Conservation (phyloP, 2,797 vertebrate genomes). For the Pterois miles region DNA sequence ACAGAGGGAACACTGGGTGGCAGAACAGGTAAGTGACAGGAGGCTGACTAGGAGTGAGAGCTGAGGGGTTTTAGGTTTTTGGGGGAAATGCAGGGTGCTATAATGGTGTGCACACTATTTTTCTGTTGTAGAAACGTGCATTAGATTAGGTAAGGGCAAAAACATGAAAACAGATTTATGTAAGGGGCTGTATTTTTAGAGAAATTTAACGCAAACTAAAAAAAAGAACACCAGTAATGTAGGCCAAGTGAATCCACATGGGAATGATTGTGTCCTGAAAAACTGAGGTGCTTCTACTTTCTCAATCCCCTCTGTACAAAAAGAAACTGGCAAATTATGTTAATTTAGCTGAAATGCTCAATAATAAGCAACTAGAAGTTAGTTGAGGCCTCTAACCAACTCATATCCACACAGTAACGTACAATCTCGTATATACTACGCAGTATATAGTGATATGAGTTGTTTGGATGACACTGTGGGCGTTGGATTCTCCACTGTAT, state of each 20-base stretch:
- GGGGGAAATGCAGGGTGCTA: conserved; percentile 56
- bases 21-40: conserved; percentile 68
- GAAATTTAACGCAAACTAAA: conserved; percentile 47
- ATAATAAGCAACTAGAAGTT: conserved; percentile 64
- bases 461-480: conserved; percentile 67
- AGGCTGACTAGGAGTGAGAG: conserved; percentile 59
- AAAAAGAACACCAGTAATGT: conserved; percentile 35
- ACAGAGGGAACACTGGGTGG: conserved; percentile 60
- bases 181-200: conserved; percentile 48
- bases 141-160: conserved; percentile 41
- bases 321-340: conserved; percentile 14
- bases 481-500: conserved; percentile 78
- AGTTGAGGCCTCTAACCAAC: conserved; percentile 55
- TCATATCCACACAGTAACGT: conserved; percentile 66
- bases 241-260: conserved; percentile 38
- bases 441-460: conserved; percentile 75
- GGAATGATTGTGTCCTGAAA: conserved; percentile 53
- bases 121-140: conserved; percentile 61
- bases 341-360: conserved; percentile 59
- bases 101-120: conserved; percentile 32
- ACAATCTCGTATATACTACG: conserved; percentile 56
- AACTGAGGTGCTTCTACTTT: conserved; percentile 34
- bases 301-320: conserved; percentile 10
- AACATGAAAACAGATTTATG: conserved; percentile 57
- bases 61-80: conserved; percentile 6